Conservation (phyloP, 2,888 invertebrate species). For the Digitonthophagus gazella region DNA sequence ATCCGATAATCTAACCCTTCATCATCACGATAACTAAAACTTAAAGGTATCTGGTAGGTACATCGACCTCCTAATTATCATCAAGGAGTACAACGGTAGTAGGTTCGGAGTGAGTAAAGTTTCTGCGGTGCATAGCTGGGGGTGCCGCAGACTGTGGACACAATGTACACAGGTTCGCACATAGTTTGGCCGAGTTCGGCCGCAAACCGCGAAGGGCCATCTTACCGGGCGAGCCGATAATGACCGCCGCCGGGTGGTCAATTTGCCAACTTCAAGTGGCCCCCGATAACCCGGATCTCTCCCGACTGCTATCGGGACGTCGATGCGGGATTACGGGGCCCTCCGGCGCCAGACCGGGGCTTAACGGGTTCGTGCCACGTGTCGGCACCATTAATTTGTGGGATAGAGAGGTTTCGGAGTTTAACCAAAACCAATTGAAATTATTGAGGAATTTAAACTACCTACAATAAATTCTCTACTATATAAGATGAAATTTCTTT, state of each 20-base stretch:
- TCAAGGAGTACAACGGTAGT: no score
- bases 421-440: background rate
- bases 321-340: background rate
- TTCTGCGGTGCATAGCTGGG: background rate
- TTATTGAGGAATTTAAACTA: background rate
- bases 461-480: no score
- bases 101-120: background rate
- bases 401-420: no score
- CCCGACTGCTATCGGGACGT: background rate
- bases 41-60: no score
- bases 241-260: conserved; percentile 25
- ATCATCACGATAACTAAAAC: no score
- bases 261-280: conserved; percentile 21
- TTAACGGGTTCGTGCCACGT: background rate
- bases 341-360: background rate
- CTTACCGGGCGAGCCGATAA: conserved; percentile 28
- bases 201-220: conserved; percentile 30
- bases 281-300: conserved; percentile 6
- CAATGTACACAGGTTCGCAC: conserved; percentile 28
- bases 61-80: no score
- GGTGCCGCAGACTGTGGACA: conserved; percentile 15
- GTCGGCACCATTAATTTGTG: background rate
- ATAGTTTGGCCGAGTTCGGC: conserved; percentile 31
- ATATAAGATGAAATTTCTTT: no score
- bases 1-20: no score